A percentile compares a stretch with the other conserved stretches of the same genome.
Evolutionary conservation across 2,113 vertebrate species (phyloP).

Genomic region (Sorex fumeus): DNA sequence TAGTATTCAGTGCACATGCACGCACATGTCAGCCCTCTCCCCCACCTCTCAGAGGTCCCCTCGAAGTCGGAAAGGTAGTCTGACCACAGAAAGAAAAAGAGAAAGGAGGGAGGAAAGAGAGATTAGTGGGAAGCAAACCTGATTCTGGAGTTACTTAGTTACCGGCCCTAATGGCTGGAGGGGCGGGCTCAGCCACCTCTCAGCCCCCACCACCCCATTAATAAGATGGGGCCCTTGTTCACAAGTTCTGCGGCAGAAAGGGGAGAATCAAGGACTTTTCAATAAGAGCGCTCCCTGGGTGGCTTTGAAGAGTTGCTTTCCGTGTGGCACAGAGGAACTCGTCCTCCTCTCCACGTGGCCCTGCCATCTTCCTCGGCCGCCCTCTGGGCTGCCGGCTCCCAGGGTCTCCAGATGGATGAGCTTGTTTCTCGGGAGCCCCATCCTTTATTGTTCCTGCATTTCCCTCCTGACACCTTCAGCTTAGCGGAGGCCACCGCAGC

Average conservation of each 20-base stretch:
- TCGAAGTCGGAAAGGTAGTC: conserved; percentile 32
- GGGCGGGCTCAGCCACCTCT: conserved; percentile 49
- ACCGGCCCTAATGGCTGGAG: conserved; percentile 37
- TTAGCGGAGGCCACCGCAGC: conserved; percentile 48
- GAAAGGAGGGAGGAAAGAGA: conserved; percentile 47
- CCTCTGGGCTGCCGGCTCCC: conserved; percentile 20
- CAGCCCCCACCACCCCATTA: conserved; percentile 69
- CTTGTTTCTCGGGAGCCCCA: conserved; percentile 27
- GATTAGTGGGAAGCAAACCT: conserved; percentile 75
- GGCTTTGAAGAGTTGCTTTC: conserved; percentile 80
- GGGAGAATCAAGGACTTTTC: conserved; percentile 70
- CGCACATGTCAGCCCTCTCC: not conserved
- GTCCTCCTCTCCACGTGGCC: conserved; percentile 69
- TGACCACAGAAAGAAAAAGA: not conserved
- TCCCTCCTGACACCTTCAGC: conserved; percentile 67
- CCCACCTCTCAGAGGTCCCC: not conserved
- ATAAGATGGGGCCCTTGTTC: conserved; percentile 70
- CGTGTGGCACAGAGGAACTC: conserved; percentile 57
- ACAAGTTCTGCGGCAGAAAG: not conserved
- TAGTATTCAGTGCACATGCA: not conserved
- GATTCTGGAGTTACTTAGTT: conserved; percentile 76
- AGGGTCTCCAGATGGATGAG: not conserved
- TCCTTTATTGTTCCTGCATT: conserved; percentile 65
- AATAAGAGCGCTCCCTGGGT: conserved; percentile 78
- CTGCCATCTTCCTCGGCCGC: conserved; percentile 67